These are phyloP conservation scores for Nasua narica DNA, from an alignment of 2,797 vertebrate species.

Conservation along the genomic window DNA sequence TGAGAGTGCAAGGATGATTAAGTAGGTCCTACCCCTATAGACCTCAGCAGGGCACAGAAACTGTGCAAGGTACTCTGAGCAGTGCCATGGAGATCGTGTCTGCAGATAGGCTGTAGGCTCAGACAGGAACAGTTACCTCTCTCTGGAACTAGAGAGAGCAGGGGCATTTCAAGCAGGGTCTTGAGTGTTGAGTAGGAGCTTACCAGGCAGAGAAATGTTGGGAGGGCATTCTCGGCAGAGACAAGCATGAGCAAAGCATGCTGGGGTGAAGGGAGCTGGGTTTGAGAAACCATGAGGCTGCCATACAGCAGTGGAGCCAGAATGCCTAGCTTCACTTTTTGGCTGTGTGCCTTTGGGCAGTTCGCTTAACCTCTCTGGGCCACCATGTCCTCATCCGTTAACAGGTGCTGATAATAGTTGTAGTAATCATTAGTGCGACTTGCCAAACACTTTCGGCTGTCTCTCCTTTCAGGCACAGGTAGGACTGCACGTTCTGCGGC, in stretches of 20 bases:
- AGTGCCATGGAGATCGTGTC: background rate
- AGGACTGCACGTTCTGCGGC: background rate
- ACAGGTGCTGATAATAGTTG: background rate
- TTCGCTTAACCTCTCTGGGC: constrained; percentile 5
- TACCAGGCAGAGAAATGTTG: background rate
- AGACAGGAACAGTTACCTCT: background rate
- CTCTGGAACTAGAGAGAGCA: background rate
- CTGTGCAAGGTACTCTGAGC: background rate
- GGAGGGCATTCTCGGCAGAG: background rate
- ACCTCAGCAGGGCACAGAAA: background rate
- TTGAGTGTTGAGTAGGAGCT: background rate
- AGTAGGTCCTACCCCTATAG: background rate
- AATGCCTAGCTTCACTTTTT: background rate
- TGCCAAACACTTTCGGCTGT: background rate
- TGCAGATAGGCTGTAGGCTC: background rate
- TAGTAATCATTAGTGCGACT: background rate
- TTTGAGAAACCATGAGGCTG: background rate
- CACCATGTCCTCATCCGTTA: background rate
- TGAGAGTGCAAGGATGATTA: background rate
- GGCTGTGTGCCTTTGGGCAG: background rate
- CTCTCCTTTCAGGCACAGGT: background rate
- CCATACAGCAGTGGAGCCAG: background rate
- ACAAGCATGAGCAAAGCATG: background rate
- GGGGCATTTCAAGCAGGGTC: background rate
- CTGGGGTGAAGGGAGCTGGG: background rate